Evolutionary conservation across 2,888 invertebrate genomes (phyloP).

Genomic region (Cheilosia soror): DNA sequence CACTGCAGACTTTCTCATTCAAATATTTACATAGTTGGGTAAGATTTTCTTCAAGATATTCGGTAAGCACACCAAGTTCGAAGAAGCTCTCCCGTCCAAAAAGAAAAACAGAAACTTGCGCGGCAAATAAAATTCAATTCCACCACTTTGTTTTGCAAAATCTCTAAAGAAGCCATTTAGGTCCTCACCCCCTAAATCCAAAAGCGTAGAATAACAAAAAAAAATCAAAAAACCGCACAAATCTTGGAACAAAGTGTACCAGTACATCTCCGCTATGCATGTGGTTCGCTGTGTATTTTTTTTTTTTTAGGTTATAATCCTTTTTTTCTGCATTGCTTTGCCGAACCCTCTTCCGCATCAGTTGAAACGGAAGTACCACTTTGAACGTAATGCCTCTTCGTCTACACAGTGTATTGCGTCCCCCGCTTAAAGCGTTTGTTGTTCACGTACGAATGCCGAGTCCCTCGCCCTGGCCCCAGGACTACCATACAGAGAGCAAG

Average conservation of each 20-base stretch:
- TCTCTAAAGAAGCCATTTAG: conserved; percentile 55
- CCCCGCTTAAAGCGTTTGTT: conserved; percentile 45
- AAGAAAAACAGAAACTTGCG: conserved; percentile 33
- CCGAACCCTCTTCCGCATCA: conserved; percentile 73
- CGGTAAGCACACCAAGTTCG: neutral
- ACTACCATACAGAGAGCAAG: conserved; percentile 45
- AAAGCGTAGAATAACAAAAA: conserved; percentile 18
- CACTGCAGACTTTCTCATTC: too few relatives aligned
- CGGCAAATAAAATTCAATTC: conserved; percentile 59
- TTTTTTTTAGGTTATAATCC: conserved; percentile 44
- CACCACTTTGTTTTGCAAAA: conserved; percentile 47
- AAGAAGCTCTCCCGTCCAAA: neutral
- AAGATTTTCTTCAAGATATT: neutral
- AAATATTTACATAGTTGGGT: neutral
- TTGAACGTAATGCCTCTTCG: conserved; percentile 69
- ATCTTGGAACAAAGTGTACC: conserved; percentile 61
- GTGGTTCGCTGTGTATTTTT: neutral
- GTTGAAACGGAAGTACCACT: conserved; percentile 74
- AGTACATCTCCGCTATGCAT: conserved; percentile 35
- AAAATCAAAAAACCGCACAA: conserved; percentile 62
- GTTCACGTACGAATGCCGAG: conserved; percentile 50
- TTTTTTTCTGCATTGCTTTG: conserved; percentile 43
- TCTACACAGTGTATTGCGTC: conserved; percentile 31
- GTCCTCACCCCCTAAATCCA: conserved; percentile 21
- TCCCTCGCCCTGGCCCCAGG: neutral